Conservation (phyloP, 2,113 vertebrate genomes). For the Dasyurus viverrinus region DNA sequence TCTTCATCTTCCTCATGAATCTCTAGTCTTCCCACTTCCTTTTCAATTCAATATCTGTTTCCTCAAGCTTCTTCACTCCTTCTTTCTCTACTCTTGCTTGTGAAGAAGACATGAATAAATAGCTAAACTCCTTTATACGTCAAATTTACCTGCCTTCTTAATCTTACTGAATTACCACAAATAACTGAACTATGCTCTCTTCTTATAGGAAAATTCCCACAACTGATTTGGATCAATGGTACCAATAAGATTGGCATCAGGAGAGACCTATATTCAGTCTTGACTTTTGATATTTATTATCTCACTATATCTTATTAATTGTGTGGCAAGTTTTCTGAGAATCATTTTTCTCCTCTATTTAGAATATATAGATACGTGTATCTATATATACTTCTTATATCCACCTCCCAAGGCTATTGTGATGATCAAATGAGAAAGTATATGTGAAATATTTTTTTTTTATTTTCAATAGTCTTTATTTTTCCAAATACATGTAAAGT, state of each 20-base stretch:
- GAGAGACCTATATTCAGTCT: neutral
- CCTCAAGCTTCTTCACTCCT: neutral
- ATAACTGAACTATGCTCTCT: neutral
- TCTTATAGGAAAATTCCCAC: neutral
- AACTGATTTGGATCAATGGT: neutral
- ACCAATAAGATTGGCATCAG: neutral
- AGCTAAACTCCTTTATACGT: neutral
- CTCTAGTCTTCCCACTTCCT: neutral
- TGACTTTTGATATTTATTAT: neutral
- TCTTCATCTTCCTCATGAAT: neutral
- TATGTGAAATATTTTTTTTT: neutral
- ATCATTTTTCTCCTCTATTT: neutral
- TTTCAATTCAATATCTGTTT: neutral
- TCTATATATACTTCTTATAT: neutral
- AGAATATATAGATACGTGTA: neutral
- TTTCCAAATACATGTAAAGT: too few species aligned
- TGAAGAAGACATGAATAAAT: neutral
- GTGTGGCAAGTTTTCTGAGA: neutral
- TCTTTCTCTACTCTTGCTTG: neutral
- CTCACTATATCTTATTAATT: neutral
- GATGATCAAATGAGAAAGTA: neutral
- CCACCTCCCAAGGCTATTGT: neutral
- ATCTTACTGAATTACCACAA: neutral
- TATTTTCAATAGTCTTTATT: too few species aligned
- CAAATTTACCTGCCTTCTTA: neutral